phyloP scores from a whole-genome alignment of 2,797 vertebrate species.

The Chanos chanos region DNA sequence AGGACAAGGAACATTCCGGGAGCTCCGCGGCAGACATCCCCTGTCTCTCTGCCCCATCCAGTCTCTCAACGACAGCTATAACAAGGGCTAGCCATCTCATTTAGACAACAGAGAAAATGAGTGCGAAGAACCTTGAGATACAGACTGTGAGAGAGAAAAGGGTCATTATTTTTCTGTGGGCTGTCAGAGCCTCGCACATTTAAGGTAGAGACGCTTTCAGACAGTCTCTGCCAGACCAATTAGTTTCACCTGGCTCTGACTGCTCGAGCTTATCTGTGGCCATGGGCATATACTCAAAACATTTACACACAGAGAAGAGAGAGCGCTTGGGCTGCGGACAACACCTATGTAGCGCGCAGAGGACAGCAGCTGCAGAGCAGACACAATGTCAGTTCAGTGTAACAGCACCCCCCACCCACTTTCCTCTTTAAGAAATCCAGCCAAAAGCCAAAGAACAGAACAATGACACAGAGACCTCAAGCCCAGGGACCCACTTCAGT shows the following conservation, averaged over 20 bases:
- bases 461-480: constrained; percentile 70
- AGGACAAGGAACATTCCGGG: constrained; percentile 7
- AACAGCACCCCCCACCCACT: constrained; percentile 34
- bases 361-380: constrained; percentile 71
- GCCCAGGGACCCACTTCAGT: constrained; percentile 81
- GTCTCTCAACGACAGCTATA: not conserved
- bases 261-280: constrained; percentile 52
- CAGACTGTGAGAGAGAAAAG: not conserved
- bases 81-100: not conserved
- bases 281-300: constrained; percentile 99
- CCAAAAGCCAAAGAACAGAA: constrained; percentile 71
- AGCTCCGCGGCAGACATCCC: not conserved
- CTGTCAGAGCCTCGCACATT: not conserved
- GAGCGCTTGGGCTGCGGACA: constrained; percentile 64
- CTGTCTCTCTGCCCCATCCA: no score
- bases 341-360: constrained; percentile 59
- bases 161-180: not conserved
- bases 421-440: constrained; percentile 61
- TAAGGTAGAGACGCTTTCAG: constrained; percentile 2
- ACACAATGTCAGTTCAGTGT: constrained; percentile 60
- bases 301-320: constrained; percentile 82
- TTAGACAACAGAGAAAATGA: not conserved
- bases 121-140: not conserved
- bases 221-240: not conserved
- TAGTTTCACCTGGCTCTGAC: not conserved